A percentile compares a stretch with the other conserved stretches of the same genome.
Evolutionary conservation across 1,140 invertebrate species (phyloP).

Genomic region (Anthonomus grandis): DNA sequence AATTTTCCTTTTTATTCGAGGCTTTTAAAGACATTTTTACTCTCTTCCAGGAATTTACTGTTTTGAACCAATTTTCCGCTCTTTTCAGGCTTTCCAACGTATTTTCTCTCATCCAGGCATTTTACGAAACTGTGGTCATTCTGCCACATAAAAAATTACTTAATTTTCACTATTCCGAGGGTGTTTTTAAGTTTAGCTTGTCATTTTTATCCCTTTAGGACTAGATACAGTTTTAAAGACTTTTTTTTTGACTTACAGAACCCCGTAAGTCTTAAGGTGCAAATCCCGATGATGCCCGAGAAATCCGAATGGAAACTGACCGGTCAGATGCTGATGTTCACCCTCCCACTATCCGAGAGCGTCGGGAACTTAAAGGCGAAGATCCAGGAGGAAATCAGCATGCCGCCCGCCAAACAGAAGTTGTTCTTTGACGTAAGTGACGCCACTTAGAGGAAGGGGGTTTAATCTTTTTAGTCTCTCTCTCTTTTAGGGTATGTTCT

Average conservation of each 20-base stretch:
- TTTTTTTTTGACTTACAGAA: slow-evolving; percentile 44
- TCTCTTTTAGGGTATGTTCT: slow-evolving; percentile 85
- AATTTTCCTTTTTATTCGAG: no score
- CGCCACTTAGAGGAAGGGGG: not conserved
- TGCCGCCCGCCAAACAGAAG: slow-evolving; percentile 98
- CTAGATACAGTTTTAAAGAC: not conserved
- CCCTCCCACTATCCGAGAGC: slow-evolving; percentile 74
- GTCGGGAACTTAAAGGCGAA: slow-evolving; percentile 85
- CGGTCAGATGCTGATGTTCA: slow-evolving; percentile 82
- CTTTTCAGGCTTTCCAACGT: no score
- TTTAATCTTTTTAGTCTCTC: no score
- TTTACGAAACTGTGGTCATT: no score
- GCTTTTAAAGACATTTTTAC: no score
- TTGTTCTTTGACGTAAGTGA: slow-evolving; percentile 77
- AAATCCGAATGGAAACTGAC: slow-evolving; percentile 96
- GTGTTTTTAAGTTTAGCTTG: no score
- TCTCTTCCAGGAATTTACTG: no score
- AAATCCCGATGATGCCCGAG: slow-evolving; percentile 78
- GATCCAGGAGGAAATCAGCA: slow-evolving; percentile 83
- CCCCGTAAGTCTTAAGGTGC: slow-evolving; percentile 74
- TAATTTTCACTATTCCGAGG: no score
- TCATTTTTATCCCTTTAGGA: no score
- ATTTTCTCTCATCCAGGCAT: not conserved
- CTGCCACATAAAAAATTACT: no score
- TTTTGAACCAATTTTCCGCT: no score